Evolutionary conservation across 2,113 vertebrate species (phyloP), one percentile per base, ranked within the genome.

Genomic region (Callipepla squamata): DNA sequence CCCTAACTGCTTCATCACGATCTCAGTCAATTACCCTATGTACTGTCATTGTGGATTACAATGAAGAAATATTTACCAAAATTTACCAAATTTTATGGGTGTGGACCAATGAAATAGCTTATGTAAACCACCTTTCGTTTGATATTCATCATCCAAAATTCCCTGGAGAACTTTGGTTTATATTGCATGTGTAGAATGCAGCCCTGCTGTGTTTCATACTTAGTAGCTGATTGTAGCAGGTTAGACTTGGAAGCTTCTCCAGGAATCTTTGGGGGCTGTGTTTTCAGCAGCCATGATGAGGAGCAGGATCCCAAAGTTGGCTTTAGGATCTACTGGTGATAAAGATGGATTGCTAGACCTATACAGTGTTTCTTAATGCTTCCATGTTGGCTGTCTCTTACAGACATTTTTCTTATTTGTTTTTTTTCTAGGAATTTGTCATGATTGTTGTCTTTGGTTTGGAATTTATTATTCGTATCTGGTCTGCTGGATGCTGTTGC

Each of bases 401-500:
- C 72, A 90, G 50, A 66, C 8, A 8, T 48, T 68, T 94, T 79
- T 95, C 48, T 91, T 57, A 22, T 96, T 94, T 96, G 28, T 28
- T 23, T 0, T 92, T 95, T 92, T 95, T 96, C 81, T 93, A 99
- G 99, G 99, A 99, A 97, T 99, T 99, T 97, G 99, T 99, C 96
- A 99, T 99, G 99, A 99, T 99, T 70, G 98, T 99, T 94, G 99
- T 99, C 96, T 99, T 99, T 92, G 99, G 99, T 92, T 96, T 99
- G 97, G 99, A 99, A 96, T 99, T 99, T 97, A 99, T 99, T 93
- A 96, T 99, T 92, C 98, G 99, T 30, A 99, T 99, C 97, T 99
- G 99, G 99, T 99, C 99, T 18, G 98, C 99, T 13, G 99, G 99
- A 69, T 99, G 99, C 97, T 97, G 98, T 20, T 98, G 98, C 96